A percentile compares a stretch with the other conserved stretches of the same genome.
phyloP scores from a whole-genome alignment of 2,113 vertebrate genomes.

The zebrafish (Danio rerio) region DNA sequence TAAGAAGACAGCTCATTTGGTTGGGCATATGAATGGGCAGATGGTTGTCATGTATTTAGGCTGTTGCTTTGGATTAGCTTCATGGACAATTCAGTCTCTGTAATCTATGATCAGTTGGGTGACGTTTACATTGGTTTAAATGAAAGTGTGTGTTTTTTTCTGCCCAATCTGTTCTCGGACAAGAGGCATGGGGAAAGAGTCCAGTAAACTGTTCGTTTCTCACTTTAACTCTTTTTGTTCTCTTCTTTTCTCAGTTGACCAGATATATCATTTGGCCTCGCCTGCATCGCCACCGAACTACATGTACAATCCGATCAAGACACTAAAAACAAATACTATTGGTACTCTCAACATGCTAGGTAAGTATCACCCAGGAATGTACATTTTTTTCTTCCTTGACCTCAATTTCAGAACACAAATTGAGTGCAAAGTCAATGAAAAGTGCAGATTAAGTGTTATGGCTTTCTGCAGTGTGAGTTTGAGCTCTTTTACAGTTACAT shows the following conservation, averaged over 20 bases:
- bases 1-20: background rate
- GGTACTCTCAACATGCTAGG: slow-evolving; percentile 98
- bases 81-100: background rate
- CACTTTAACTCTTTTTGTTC: background rate
- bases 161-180: background rate
- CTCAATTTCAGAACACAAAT: background rate
- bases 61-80: background rate
- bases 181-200: background rate
- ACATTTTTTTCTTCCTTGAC: background rate
- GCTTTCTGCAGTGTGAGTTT: no score
- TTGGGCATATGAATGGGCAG: background rate
- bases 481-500: no score
- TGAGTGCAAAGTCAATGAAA: no score
- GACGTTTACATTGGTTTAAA: slow-evolving; percentile 12
- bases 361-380: slow-evolving; percentile 71
- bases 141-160: background rate
- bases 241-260: slow-evolving; percentile 83
- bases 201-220: background rate
- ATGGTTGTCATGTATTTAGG: background rate
- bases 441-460: no score
- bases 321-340: slow-evolving; percentile 97
- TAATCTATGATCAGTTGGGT: slow-evolving; percentile 10
- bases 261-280: slow-evolving; percentile 97
- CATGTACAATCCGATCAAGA: slow-evolving; percentile 99
- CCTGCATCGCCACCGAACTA: slow-evolving; percentile 99